Conservation (phyloP, 1,140 invertebrate species). For the Asbolus verrucosus region DNA sequence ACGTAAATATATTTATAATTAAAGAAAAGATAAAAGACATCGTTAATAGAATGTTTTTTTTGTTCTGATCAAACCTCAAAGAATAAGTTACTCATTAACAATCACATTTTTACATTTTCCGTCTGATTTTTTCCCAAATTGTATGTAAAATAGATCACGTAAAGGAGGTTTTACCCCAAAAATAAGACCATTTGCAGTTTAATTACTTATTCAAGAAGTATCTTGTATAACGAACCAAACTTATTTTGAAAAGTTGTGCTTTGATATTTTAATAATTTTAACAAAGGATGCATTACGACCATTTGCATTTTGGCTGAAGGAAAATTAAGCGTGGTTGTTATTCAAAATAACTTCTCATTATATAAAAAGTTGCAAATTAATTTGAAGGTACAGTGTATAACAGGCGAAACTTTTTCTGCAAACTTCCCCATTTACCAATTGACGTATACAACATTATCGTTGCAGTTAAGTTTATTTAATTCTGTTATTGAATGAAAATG, state of each 20-base stretch:
- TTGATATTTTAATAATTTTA: constrained; percentile 38
- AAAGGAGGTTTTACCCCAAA: background rate
- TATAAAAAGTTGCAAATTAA: constrained; percentile 3
- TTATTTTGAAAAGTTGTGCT: constrained; percentile 5
- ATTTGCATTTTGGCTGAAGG: constrained; percentile 33
- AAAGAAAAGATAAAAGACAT: no score
- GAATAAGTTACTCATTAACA: background rate
- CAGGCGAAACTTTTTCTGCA: background rate
- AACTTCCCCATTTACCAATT: background rate
- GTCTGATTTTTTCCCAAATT: background rate
- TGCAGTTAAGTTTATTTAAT: no score
- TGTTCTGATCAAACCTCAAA: background rate
- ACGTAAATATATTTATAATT: no score
- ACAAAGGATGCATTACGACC: constrained; percentile 42
- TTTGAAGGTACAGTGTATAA: background rate
- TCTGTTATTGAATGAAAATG: no score
- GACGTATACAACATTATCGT: no score
- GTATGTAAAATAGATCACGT: constrained; percentile 25
- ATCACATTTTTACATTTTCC: background rate
- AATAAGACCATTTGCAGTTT: constrained; percentile 12
- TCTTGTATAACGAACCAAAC: constrained; percentile 7
- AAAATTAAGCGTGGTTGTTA: background rate
- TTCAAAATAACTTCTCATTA: background rate
- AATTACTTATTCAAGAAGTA: constrained; percentile 24
- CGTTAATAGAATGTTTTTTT: no score